These are phyloP conservation scores for Portevinia maculata DNA, from an alignment of 2,888 invertebrate genomes.

Conservation along the genomic window DNA sequence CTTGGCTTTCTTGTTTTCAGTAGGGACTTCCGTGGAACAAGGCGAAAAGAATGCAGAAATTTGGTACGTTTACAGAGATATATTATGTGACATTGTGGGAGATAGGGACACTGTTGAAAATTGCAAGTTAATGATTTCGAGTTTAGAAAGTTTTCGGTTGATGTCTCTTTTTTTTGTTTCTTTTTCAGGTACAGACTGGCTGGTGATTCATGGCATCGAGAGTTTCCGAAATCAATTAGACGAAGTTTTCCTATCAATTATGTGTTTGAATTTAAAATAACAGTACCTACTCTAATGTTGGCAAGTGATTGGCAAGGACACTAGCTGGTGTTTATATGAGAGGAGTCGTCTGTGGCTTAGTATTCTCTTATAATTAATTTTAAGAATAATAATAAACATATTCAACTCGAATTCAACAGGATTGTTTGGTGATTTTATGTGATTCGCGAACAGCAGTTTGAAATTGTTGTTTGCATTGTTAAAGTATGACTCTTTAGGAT, in stretches of 20 bases:
- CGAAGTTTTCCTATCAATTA: constrained; percentile 18
- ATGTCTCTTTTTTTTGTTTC: neutral
- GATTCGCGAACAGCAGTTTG: no score
- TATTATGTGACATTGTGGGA: constrained; percentile 11
- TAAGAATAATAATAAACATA: no score
- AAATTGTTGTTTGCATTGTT: no score
- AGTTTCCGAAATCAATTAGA: constrained; percentile 44
- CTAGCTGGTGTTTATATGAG: no score
- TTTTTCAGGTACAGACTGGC: constrained; percentile 13
- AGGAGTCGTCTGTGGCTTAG: no score
- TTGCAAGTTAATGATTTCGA: constrained; percentile 64
- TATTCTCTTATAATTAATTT: no score
- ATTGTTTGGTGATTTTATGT: no score
- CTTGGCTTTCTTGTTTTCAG: constrained; percentile 26
- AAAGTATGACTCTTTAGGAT: no score
- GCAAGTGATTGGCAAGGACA: no score
- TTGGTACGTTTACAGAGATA: constrained; percentile 36
- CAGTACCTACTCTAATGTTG: neutral
- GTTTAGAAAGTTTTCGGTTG: neutral
- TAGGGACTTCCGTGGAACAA: neutral
- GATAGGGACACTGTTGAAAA: constrained; percentile 33
- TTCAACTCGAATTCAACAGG: no score
- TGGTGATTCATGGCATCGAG: constrained; percentile 20
- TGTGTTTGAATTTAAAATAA: constrained; percentile 1
- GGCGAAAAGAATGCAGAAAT: constrained; percentile 9